Evolutionary conservation across 2,113 vertebrate species (phyloP), one percentile per base, ranked within the genome.

Genomic region (Oplegnathus fasciatus): DNA sequence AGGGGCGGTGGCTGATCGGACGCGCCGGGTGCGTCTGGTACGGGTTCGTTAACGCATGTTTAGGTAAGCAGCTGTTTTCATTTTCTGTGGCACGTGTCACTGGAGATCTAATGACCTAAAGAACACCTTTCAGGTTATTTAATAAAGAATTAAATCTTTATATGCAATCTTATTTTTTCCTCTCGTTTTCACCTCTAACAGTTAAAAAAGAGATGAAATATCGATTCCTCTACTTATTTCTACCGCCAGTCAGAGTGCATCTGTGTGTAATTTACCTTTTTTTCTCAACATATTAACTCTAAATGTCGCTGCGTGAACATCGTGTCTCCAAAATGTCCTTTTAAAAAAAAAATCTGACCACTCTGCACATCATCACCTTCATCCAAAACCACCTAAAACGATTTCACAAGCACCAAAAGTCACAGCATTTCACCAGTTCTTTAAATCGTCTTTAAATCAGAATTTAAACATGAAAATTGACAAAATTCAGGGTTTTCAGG

Each of bases 11-110:
- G 96, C 94, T 97, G 77, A 94, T 96, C 84, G 96, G 96, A 22
- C 88, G 91, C 22, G 40, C 81, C 0, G 96, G 96, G 13, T 96
- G 97, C 87, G 91, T 97, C 28, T 96, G 96, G 96, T 96, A 97
- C 74, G 96, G 96, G 24, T 97, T 97, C 90, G 64, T 95, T 46
- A 96, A 96, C 89, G 83, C 96, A 2, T 95, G 89, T 85, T 88
- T 97, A 80, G 95, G 96, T 97, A 85, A 96, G 97, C 77, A 26
- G 54, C 13, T 37, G 24, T 58, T 68, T 70, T 13, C 2, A 3
- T 40, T 60, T 26, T 26, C 17, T 75, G 44, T 54, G 17, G 7
- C 50, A 58, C 2, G 28, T 30, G 54, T 44, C 54, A 48, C 4
- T 20, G 37, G 24, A 64, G 30, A 18, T 7, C 0, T 65, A 65